Evolutionary conservation across 64 coral and sea anemone species (phyloP).

Genomic region (Dendronephthya gigantea): DNA sequence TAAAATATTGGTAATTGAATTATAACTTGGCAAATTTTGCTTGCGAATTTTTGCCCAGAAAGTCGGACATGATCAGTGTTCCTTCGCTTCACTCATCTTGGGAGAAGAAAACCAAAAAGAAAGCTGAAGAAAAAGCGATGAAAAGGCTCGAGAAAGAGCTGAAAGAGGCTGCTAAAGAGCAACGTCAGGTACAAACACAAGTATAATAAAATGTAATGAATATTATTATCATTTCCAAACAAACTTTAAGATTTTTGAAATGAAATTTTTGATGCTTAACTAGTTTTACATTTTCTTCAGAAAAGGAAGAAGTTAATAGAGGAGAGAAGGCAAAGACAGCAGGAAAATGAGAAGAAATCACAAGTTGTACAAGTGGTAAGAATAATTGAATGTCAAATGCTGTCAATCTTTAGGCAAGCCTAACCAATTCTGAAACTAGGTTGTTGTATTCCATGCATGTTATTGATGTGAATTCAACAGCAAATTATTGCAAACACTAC

Average conservation of each 20-base stretch:
- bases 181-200: conserved; percentile 56
- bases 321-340: conserved; percentile 62
- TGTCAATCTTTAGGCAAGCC: too few relatives aligned
- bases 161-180: conserved; percentile 61
- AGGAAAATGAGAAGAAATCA: conserved; percentile 97
- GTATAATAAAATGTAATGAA: too few relatives aligned
- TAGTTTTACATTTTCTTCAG: conserved; percentile 25
- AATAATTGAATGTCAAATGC: not conserved
- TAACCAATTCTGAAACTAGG: too few relatives aligned
- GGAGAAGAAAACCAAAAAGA: conserved; percentile 66
- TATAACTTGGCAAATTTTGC: not conserved
- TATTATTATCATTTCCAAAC: too few relatives aligned
- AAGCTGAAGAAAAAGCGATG: conserved; percentile 62
- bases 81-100: conserved; percentile 69
- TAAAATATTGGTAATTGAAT: not conserved
- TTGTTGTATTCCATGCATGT: too few relatives aligned
- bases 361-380: conserved; percentile 99
- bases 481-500: too few relatives aligned
- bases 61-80: conserved; percentile 65
- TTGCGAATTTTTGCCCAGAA: conserved; percentile 37
- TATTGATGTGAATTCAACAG: too few relatives aligned
- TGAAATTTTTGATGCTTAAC: not conserved
- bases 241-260: not conserved
- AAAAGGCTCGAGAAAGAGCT: conserved; percentile 77
- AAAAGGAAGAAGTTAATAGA: conserved; percentile 56